Base-by-base conservation (phyloP, 2,888 invertebrate species). In the Tenthredo amoena region DNA sequence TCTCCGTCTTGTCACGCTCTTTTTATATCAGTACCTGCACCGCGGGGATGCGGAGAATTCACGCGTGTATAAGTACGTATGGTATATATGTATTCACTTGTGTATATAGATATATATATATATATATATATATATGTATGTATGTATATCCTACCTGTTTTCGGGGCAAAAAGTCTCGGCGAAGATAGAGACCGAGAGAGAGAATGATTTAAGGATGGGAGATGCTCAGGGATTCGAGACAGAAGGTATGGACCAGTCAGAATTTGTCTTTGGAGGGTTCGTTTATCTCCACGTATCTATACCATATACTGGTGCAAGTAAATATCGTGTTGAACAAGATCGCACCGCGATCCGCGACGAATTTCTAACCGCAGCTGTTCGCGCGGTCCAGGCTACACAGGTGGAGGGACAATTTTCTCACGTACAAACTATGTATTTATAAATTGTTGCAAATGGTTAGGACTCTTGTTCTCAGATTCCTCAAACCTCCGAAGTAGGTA, bases 1-100 rank as follows among this genome's bases (percentile, higher is more conserved):
- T 81, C 81, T 81, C 81, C 26, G 62, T 65, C 62, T 81, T 81
- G 81, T 81, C 81, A 81, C 81, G 81, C 81, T 81, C 26, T 81
- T 81, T 62, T 81, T 81, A 43, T 34, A 26, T 71, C 34, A 26
- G n/a, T 68, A 34, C 68, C 68, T 68, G 68, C 26, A 5, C 15
- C 68, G 6, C 68, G 31, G 68, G 68, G 15, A 31, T 21, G 43
- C 40, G 9, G 9, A 26, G 68, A 21, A 62, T 62, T 62, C 62
- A 62, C 62, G 62, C 62, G 21, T 62, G 37, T 72, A 40, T 72
- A 68, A 68, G 21, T 31, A 31, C 34, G 68, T 34, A n/a, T 62
- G 9, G 21, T 4, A 3, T 68, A 68, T 10, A n/a, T 1, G 21
- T 40, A 12, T 21, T n/a, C n/a, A n/a, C n/a, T n/a, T n/a, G n/a